Evolutionary conservation across 2,113 vertebrate species (phyloP), one percentile per base, ranked within the genome.

Genomic region (Clupea harengus): DNA sequence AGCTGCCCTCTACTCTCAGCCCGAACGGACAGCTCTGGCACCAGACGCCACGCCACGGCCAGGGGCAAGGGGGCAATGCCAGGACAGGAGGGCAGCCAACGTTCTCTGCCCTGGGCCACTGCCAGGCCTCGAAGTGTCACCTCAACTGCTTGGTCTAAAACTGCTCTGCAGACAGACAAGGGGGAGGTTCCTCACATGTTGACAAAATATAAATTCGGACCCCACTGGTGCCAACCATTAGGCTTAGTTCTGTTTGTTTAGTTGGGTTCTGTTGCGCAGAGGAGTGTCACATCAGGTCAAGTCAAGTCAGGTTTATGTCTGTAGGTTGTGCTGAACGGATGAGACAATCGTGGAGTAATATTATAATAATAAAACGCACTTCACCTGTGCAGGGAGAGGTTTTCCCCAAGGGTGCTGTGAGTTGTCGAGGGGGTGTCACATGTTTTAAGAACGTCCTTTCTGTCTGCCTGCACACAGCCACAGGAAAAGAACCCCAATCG

Each of bases 401-500:
- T 22, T 25, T 28, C 32, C 64, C 9, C 64, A 72, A 10, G 64
- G n/a, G 2, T 9, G 25, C 9, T 72, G 28, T 10, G 10, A 28
- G 60, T 64, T 22, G 60, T 8, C 60, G 9, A 7, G 20, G 20
- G 64, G 9, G 13, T 83, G 80, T 81, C 28, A 83, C 84, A 85
- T 32, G 25, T 72, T 81, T 10, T 10, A 39, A 83, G 8, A 72
- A 54, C 50, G 17, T 45, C 32, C 18, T 49, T 82, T 28, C 78
- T 67, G 25, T 9, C 64, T 25, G 5, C 75, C 50, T 64, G 67
- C 39, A 81, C 9, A 28, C 7, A 44, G 3, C 39, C 39, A 39
- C 39, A 39, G 39, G 39, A 39, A 50, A 82, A 22, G 52, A 46
- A n/a, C 46, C n/a, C 86, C 81, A 85, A 83, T 85, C 85, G 49